Evolutionary conservation across 2,888 invertebrate species (phyloP).

Genomic region (Cerastis rubricosa): DNA sequence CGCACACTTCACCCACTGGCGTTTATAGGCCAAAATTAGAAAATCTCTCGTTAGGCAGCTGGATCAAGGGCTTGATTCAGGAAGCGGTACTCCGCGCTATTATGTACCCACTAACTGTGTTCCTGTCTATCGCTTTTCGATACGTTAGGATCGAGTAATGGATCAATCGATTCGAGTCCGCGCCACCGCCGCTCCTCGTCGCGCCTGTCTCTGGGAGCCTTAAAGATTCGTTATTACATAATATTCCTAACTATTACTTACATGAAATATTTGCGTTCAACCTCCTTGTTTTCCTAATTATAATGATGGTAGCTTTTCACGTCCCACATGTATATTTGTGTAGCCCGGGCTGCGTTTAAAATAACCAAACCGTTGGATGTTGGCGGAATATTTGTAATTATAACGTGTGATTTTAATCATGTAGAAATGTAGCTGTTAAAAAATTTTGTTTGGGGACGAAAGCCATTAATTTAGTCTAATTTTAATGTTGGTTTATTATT

Average conservation of each 20-base stretch:
- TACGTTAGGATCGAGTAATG: too few species aligned
- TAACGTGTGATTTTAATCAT: constrained; percentile 39
- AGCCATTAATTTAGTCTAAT: constrained; percentile 2
- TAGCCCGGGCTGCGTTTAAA: constrained; percentile 20
- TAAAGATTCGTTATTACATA: too few species aligned
- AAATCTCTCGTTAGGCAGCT: too few species aligned
- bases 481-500: not conserved
- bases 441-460: constrained; percentile 21
- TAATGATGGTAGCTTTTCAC: constrained; percentile 28
- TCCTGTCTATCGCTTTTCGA: too few species aligned
- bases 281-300: constrained; percentile 29
- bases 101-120: too few species aligned
- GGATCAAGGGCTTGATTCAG: too few species aligned
- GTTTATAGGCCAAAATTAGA: too few species aligned
- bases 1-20: too few species aligned
- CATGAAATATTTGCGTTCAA: constrained; percentile 26
- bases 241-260: constrained; percentile 13
- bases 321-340: constrained; percentile 39
- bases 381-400: constrained; percentile 45
- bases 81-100: too few species aligned
- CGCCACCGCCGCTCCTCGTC: too few species aligned
- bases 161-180: too few species aligned
- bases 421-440: constrained; percentile 36
- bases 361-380: constrained; percentile 26
- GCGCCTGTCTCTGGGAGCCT: too few species aligned